These are phyloP conservation scores for Ictalurus furcatus DNA, from an alignment of 2,113 vertebrate species.

Conservation along the genomic window DNA sequence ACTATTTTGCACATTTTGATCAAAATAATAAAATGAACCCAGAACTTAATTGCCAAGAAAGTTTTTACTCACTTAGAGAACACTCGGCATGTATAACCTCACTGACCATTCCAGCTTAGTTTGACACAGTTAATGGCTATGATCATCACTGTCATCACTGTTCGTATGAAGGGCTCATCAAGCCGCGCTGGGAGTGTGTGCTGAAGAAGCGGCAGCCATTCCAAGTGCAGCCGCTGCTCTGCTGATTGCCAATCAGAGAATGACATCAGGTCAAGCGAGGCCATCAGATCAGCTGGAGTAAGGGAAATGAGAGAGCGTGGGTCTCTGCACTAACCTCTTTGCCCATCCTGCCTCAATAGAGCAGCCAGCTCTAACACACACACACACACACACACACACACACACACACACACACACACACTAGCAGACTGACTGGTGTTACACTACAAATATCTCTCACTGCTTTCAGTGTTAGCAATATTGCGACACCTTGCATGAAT, in stretches of 20 bases:
- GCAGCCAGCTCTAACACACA: background rate
- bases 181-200: constrained; percentile 10
- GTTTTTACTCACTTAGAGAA: background rate
- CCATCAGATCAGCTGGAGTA: constrained; percentile 50
- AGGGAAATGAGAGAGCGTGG: constrained; percentile 41
- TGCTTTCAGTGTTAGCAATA: constrained; percentile 3
- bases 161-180: constrained; percentile 41
- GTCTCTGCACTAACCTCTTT: constrained; percentile 41
- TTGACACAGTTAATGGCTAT: constrained; percentile 31
- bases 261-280: constrained; percentile 52
- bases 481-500: background rate
- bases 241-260: constrained; percentile 54
- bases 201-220: constrained; percentile 7
- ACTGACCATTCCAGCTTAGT: constrained; percentile 14
- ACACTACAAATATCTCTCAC: background rate
- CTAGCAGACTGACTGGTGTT: background rate
- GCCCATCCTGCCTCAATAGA: constrained; percentile 27
- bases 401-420: background rate
- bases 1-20: background rate
- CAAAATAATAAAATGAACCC: background rate
- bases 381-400: constrained; percentile 2
- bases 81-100: constrained; percentile 14
- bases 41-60: background rate
- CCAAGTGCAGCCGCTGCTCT: constrained; percentile 21
- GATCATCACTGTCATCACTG: constrained; percentile 15